phyloP scores from a whole-genome alignment of 2,888 invertebrate genomes.

The Hofmannophila pseudospretella region DNA sequence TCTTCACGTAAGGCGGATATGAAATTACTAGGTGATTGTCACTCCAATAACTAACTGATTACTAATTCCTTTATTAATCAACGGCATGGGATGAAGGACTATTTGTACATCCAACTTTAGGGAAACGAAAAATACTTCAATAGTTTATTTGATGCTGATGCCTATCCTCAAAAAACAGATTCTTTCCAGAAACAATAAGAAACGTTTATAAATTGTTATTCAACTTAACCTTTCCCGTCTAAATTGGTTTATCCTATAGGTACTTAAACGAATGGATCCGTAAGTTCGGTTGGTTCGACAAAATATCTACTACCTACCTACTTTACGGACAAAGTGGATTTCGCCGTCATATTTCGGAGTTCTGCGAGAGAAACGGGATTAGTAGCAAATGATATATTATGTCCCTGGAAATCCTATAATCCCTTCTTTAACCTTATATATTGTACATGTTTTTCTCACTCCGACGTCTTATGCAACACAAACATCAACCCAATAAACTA shows the following conservation, averaged over 20 bases:
- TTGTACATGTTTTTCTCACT: constrained; percentile 10
- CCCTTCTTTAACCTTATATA: constrained; percentile 11
- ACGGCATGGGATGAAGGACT: too few relatives aligned
- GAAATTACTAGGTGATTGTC: too few relatives aligned
- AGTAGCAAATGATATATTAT: constrained; percentile 18
- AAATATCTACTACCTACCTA: background rate
- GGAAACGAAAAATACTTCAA: too few relatives aligned
- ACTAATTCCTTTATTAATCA: too few relatives aligned
- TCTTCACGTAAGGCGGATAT: too few relatives aligned
- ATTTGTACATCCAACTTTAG: too few relatives aligned
- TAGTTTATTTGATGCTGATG: too few relatives aligned
- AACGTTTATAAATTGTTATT: constrained; percentile 7
- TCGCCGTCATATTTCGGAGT: constrained; percentile 17
- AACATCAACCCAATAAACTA: too few relatives aligned
- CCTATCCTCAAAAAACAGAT: too few relatives aligned
- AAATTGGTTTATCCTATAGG: constrained; percentile 24
- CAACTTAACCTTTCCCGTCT: constrained; percentile 11
- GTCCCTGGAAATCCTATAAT: constrained; percentile 14
- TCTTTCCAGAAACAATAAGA: too few relatives aligned
- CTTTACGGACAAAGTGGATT: constrained; percentile 21
- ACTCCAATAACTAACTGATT: too few relatives aligned
- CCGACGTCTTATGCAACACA: too few relatives aligned
- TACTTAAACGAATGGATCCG: constrained; percentile 14
- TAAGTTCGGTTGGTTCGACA: constrained; percentile 4
- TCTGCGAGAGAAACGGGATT: constrained; percentile 14